Evolutionary conservation across 2,113 vertebrate genomes (phyloP), one percentile per base, ranked within the genome.

Genomic region (Platysteira castanea): DNA sequence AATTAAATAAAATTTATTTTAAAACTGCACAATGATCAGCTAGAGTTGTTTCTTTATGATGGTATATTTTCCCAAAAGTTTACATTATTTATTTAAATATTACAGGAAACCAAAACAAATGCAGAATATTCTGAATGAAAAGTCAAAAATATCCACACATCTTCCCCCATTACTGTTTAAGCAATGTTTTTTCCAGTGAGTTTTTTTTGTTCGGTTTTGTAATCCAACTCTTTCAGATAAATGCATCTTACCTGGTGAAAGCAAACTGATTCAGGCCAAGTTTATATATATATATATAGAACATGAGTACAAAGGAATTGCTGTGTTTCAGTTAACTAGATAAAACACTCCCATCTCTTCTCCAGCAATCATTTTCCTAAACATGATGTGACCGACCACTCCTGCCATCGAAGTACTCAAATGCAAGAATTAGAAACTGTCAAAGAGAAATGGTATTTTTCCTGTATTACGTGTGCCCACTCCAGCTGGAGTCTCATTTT

Each of bases 281-380:
- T 44, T 24, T 4, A 22, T 3, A 56, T 11, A 6, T 13, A 6
- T 30, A 18, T 30, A 18, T 22, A 2, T 0, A 39, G 13, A 50
- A 39, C 1, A 18, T 7, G 7, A 75, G 3, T 30, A 61, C 31
- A n/a, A 82, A 54, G n/a, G 57, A 91, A 70, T 13, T 8, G 22
- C 13, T 33, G 9, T 2, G 0, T 46, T 88, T 81, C 30, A 59
- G 44, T 4, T 37, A 65, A 89, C 24, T 30, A 17, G 49, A 53
- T 31, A 1, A 0, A 81, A 54, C 2, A 44, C 35, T 23, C 22
- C 41, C 44, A 41, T 28, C 21, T 50, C 18, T 50, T 39, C 35
- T n/a, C 52, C 57, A 42, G 28, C 16, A 57, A 91, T 49, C 17
- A 26, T 14, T 54, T 60, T 15, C 61, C 75, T 71, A 21, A 60